These are phyloP conservation scores for Olivierus martensii DNA, from an alignment of 1,140 invertebrate species.

Conservation along the genomic window DNA sequence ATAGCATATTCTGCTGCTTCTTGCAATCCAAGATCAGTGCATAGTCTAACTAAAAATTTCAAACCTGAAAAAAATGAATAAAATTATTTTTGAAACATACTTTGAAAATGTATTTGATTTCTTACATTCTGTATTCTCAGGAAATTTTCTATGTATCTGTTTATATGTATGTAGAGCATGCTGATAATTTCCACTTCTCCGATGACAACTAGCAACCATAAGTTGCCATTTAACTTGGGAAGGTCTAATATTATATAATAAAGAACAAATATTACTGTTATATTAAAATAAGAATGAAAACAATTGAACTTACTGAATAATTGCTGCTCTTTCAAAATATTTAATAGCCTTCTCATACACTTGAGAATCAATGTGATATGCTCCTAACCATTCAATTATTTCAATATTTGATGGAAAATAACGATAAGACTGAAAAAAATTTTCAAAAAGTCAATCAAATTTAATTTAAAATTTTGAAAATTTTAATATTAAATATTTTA, in stretches of 20 bases:
- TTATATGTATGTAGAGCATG: conserved; percentile 67
- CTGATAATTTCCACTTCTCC: conserved; percentile 68
- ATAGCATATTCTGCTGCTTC: conserved; percentile 60
- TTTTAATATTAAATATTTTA: neutral
- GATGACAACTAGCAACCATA: conserved; percentile 67
- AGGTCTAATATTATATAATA: conserved; percentile 35
- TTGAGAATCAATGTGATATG: conserved; percentile 81
- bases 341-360: conserved; percentile 74
- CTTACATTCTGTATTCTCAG: conserved; percentile 69
- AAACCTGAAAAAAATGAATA: conserved; percentile 36
- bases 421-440: conserved; percentile 52
- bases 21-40: conserved; percentile 63
- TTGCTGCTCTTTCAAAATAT: conserved; percentile 74
- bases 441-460: neutral
- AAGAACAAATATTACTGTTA: no score
- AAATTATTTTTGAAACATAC: neutral
- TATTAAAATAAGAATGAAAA: neutral
- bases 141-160: conserved; percentile 57
- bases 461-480: neutral
- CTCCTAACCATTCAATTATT: conserved; percentile 81
- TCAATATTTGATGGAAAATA: conserved; percentile 78
- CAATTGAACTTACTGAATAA: conserved; percentile 52
- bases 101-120: neutral
- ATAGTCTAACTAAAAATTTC: conserved; percentile 65
- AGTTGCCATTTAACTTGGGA: conserved; percentile 69